These are phyloP conservation scores for Lepidochitona cinerea DNA, from an alignment of 2,888 invertebrate species.

Conservation along the genomic window DNA sequence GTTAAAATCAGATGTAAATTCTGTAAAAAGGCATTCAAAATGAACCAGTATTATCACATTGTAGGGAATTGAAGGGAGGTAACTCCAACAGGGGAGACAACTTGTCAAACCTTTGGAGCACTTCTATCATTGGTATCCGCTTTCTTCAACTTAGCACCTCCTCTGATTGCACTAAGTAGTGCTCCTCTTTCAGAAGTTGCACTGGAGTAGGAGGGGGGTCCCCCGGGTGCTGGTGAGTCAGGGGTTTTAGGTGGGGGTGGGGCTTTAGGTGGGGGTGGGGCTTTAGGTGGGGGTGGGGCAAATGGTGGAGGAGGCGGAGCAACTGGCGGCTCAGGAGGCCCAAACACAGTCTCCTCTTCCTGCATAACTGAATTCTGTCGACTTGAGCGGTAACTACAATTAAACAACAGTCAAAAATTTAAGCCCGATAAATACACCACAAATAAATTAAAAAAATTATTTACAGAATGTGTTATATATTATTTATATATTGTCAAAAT, in stretches of 20 bases:
- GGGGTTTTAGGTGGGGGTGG: conserved; percentile 27
- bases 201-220: conserved; percentile 13
- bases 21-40: no score
- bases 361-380: not conserved
- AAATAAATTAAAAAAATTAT: no score
- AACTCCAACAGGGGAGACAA: not conserved
- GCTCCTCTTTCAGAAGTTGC: conserved; percentile 36
- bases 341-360: not conserved
- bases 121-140: conserved; percentile 54
- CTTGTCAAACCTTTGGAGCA: conserved; percentile 38
- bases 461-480: no score
- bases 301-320: conserved; percentile 7
- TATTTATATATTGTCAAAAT: no score
- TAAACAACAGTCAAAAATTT: no score
- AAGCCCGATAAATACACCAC: no score
- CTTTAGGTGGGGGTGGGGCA: conserved; percentile 26
- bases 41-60: no score
- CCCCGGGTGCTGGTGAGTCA: conserved; percentile 14
- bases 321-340: not conserved
- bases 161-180: conserved; percentile 46
- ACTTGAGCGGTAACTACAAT: not conserved
- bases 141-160: conserved; percentile 48
- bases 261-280: conserved; percentile 29
- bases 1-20: no score
- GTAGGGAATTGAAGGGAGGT: no score